phyloP scores from a whole-genome alignment of 2,888 invertebrate species.

The Pristionchus mayeri region DNA sequence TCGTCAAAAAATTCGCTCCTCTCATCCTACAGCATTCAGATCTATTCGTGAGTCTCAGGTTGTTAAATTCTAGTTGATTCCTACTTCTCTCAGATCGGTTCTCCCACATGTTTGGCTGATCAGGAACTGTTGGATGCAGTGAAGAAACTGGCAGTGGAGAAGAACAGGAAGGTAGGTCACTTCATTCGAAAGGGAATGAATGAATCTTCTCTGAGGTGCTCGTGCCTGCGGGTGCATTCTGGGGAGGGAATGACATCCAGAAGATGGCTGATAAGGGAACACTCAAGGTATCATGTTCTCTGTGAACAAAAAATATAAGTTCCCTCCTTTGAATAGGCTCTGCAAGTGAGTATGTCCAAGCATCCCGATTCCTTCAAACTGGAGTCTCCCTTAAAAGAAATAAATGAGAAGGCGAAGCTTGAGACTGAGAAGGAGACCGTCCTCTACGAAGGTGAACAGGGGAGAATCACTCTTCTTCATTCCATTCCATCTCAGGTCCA shows the following conservation, averaged over 20 bases:
- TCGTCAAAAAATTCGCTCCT: slow-evolving; percentile 78
- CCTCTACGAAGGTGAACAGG: slow-evolving; percentile 78
- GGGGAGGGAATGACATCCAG: slow-evolving; percentile 80
- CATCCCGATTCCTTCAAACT: slow-evolving; percentile 80
- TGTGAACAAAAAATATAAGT: background rate
- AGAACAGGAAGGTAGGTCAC: slow-evolving; percentile 5
- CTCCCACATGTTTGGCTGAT: slow-evolving; percentile 80
- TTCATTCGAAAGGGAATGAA: background rate
- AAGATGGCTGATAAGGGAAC: slow-evolving; percentile 80
- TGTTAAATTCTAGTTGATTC: too few relatives aligned
- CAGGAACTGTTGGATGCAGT: slow-evolving; percentile 76
- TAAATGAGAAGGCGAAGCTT: slow-evolving; percentile 75
- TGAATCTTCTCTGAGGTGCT: slow-evolving; percentile 74
- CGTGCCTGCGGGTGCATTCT: slow-evolving; percentile 80
- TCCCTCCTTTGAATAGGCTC: too few relatives aligned
- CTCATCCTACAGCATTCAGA: slow-evolving; percentile 78
- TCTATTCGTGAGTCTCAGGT: slow-evolving; percentile 79
- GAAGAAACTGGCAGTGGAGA: slow-evolving; percentile 63
- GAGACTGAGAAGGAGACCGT: slow-evolving; percentile 73
- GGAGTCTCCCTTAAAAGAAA: slow-evolving; percentile 77
- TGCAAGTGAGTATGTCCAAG: slow-evolving; percentile 80
- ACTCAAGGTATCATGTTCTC: slow-evolving; percentile 75
- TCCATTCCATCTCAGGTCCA: slow-evolving; percentile 77
- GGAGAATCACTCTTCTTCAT: too few relatives aligned
- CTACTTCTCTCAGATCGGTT: slow-evolving; percentile 78